phyloP scores from a whole-genome alignment of 2,113 vertebrate genomes.

The Heterocephalus glaber region DNA sequence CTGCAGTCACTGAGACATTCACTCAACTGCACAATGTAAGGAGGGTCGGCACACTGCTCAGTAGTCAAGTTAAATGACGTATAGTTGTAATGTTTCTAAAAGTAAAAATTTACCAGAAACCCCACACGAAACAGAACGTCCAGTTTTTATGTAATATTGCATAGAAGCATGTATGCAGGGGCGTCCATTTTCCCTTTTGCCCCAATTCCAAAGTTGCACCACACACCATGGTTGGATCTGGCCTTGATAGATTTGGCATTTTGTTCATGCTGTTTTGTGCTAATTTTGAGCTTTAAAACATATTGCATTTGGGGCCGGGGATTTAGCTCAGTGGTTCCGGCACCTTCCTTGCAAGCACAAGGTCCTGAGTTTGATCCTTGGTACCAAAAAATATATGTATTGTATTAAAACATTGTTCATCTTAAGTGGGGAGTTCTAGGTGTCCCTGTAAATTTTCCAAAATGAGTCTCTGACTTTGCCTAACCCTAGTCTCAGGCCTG shows the following conservation, averaged over 20 bases:
- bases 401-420: not conserved
- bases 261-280: not conserved
- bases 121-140: not conserved
- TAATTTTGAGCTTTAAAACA: not conserved
- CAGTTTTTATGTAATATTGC: not conserved
- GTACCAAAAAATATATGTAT: too few species aligned
- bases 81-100: not conserved
- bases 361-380: too few species aligned
- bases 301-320: too few species aligned
- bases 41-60: not conserved
- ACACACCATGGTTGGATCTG: not conserved
- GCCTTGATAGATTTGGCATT: not conserved
- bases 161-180: not conserved
- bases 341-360: too few species aligned
- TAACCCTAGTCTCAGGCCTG: not conserved
- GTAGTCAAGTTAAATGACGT: not conserved
- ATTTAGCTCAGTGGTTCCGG: too few species aligned
- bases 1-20: not conserved
- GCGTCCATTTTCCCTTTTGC: not conserved
- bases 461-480: not conserved
- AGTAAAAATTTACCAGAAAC: not conserved
- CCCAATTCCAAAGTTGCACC: not conserved
- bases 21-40: not conserved
- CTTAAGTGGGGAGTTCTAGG: not conserved
- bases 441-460: not conserved